Conservation (phyloP, 1,140 invertebrate species). For the Scaptomyza montana region DNA sequence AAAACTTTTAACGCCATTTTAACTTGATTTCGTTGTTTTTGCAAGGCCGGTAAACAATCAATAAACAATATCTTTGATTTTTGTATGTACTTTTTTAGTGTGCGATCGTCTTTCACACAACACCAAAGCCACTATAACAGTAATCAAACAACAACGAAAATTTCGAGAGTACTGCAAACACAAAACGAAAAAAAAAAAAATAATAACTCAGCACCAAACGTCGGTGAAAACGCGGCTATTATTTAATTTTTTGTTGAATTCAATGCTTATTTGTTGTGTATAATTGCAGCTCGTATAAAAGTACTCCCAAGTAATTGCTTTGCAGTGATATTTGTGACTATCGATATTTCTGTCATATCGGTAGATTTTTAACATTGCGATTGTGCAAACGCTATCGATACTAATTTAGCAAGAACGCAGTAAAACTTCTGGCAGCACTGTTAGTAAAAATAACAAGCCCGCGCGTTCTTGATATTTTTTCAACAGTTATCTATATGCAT, state of each 20-base stretch:
- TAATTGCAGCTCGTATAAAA: slow-evolving; percentile 22
- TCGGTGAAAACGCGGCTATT: slow-evolving; percentile 33
- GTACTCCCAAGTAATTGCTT: slow-evolving; percentile 8
- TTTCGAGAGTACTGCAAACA: slow-evolving; percentile 23
- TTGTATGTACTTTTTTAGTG: slow-evolving; percentile 2
- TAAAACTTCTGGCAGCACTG: slow-evolving; percentile 7
- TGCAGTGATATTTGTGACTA: slow-evolving; percentile 1
- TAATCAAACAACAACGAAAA: slow-evolving; percentile 4
- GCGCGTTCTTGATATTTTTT: slow-evolving; percentile 2
- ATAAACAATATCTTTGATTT: slow-evolving; percentile 21
- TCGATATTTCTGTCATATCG: slow-evolving; percentile 3
- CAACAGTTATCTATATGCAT: slow-evolving; percentile 6
- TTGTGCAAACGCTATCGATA: slow-evolving; percentile 1
- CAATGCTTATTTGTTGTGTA: slow-evolving; percentile 22
- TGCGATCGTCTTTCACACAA: slow-evolving; percentile 48
- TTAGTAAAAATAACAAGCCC: background rate
- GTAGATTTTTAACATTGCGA: background rate
- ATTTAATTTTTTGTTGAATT: slow-evolving; percentile 27
- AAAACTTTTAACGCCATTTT: slow-evolving; percentile 78
- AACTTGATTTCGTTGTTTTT: slow-evolving; percentile 14
- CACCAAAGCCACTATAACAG: slow-evolving; percentile 19
- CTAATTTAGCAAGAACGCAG: too few species aligned
- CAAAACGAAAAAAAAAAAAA: slow-evolving; percentile 37
- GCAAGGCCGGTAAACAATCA: slow-evolving; percentile 11
- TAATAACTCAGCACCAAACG: slow-evolving; percentile 36